phyloP scores from a whole-genome alignment of 2,797 vertebrate species.

The Simalia tracyae region DNA sequence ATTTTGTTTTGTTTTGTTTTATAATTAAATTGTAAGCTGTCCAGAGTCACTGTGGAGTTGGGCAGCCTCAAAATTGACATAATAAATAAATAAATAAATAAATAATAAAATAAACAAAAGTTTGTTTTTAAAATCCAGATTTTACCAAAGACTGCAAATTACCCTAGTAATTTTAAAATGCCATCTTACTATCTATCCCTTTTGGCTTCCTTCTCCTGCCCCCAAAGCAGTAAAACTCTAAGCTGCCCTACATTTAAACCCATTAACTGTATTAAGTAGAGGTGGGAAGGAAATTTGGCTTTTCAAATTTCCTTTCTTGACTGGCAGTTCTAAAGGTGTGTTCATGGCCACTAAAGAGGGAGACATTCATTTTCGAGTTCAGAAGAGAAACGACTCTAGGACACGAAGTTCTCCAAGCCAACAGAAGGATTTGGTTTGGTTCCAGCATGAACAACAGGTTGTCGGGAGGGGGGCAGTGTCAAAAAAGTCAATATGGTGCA shows the following conservation, averaged over 20 bases:
- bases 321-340: neutral
- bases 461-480: neutral
- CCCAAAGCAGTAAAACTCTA: neutral
- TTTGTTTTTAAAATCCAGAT: neutral
- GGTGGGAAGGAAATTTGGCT: conserved; percentile 1
- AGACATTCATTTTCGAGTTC: conserved; percentile 13
- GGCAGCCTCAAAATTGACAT: neutral
- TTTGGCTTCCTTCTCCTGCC: conserved; percentile 25
- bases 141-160: conserved; percentile 61
- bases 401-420: conserved; percentile 66
- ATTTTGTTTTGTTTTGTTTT: neutral
- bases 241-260: neutral
- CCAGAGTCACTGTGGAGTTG: neutral
- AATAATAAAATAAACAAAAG: neutral
- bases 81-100: no score
- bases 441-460: conserved; percentile 56
- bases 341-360: conserved; percentile 26
- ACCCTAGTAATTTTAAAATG: conserved; percentile 53
- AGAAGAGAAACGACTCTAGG: conserved; percentile 44
- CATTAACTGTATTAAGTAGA: neutral
- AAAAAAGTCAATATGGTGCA: neutral
- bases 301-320: neutral
- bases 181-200: conserved; percentile 30
- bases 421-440: conserved; percentile 68
- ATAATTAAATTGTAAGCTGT: neutral